Base-by-base conservation (phyloP, 2,113 vertebrate genomes). In the Casuarius casuarius region DNA sequence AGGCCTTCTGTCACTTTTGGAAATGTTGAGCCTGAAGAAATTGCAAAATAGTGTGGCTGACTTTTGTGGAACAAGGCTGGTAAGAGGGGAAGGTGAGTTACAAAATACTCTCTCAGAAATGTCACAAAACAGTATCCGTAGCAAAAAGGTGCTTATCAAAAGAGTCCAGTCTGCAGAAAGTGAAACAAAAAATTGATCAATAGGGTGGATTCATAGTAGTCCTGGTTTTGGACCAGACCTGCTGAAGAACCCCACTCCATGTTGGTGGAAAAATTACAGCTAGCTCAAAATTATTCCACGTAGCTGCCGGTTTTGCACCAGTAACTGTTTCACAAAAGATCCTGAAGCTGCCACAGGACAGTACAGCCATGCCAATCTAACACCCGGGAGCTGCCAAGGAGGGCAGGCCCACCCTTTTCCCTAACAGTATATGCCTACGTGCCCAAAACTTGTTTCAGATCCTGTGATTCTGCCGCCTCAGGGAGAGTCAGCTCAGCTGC, bases 171-270 rank as follows among this genome's bases (percentile, higher is more conserved):
- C 48, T n/a, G 42, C 31, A 28, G 2, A 1, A 58, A 10, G 23
- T 68, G 70, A 90, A 87, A 63, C 51, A 90, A 44, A 81, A 63
- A 7, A 73, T 73, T 40, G 29, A 81, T 68, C 33, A 81, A 38
- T n/a, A 28, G 38, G 4, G 4, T 38, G 62, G 51, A 10, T 6
- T 12, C 0, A 61, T 44, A 61, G 33, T 44, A 78, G 14, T 1
- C 56, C 65, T 82, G 61, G 6, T 46, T 78, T 72, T 44, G 67
- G 31, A 26, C 67, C 51, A 48, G 46, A 18, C 46, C 18, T 48
- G 46, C 17, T 48, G 6, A 48, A 48, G 46, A 48, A 48, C 46
- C 46, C 46, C 46, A 48, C 46, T 48, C 18, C 46, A 8, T 16
- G 16, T 62, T 54, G 35, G 26, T 79, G 44, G 59, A 73, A 46